Evolutionary conservation across 2,797 vertebrate genomes (phyloP).

Genomic region (Botia almorhae): DNA sequence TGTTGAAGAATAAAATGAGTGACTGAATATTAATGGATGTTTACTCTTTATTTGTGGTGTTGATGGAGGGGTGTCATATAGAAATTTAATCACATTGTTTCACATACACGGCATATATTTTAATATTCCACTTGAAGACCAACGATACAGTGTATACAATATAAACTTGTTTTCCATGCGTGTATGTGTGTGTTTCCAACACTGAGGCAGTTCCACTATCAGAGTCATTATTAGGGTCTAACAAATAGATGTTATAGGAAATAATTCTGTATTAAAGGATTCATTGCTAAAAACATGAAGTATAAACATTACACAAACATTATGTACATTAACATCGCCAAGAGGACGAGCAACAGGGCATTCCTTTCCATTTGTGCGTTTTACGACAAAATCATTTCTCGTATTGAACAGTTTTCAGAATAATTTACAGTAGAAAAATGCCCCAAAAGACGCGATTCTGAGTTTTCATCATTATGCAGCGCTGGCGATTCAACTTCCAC

Average conservation of each 20-base stretch:
- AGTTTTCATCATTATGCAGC: background rate
- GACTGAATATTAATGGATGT: conserved; percentile 45
- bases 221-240: background rate
- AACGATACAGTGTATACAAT: background rate
- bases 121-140: background rate
- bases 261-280: conserved; percentile 62
- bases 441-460: background rate
- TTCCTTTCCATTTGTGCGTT: background rate
- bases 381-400: background rate
- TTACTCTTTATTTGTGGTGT: conserved; percentile 33
- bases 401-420: background rate
- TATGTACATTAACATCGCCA: conserved; percentile 20
- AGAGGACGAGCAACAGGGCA: background rate
- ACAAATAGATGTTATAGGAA: conserved; percentile 13
- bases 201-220: background rate
- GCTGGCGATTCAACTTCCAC: background rate
- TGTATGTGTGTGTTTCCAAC: background rate
- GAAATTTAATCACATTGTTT: background rate
- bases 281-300: conserved; percentile 33
- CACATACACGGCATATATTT: background rate
- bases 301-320: conserved; percentile 40
- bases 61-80: conserved; percentile 1
- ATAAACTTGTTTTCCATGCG: conserved; percentile 7
- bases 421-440: background rate
- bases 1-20: conserved; percentile 69